Conservation (phyloP, 2,888 invertebrate species). For the Aphidius colemani region DNA sequence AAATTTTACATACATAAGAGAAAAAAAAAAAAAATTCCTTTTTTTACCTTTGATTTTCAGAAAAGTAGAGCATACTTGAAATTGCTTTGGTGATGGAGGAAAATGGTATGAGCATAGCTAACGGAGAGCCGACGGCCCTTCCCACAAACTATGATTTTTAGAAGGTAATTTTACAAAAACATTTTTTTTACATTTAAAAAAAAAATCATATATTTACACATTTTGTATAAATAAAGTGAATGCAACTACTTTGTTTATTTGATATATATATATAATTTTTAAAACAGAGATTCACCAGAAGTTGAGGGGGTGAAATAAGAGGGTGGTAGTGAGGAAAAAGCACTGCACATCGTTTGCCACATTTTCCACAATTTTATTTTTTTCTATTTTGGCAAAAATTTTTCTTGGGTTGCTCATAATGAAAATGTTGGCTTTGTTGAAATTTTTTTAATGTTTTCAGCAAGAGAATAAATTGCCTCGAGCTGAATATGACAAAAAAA, state of each 20-base stretch:
- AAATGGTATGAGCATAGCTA: constrained; percentile 43
- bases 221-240: constrained; percentile 9
- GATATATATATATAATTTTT: constrained; percentile 9
- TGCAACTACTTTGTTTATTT: constrained; percentile 1
- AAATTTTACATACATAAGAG: too few species aligned
- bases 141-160: constrained; percentile 58
- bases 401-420: too few species aligned
- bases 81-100: constrained; percentile 47
- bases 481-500: too few species aligned
- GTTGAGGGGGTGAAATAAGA: too few species aligned
- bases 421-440: too few species aligned
- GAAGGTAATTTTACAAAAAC: constrained; percentile 46
- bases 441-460: too few species aligned
- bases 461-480: too few species aligned
- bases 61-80: constrained; percentile 33
- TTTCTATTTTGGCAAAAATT: neutral
- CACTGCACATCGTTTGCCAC: neutral
- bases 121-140: constrained; percentile 53
- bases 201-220: neutral
- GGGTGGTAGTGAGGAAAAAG: neutral
- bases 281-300: neutral
- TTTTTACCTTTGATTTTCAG: constrained; percentile 8
- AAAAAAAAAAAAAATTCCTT: neutral
- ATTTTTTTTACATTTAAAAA: neutral
- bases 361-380: constrained; percentile 3